A percentile compares a stretch with the other conserved stretches of the same genome.
Evolutionary conservation across 2,888 invertebrate species (phyloP).

Genomic region (Eupithecia insigniata): DNA sequence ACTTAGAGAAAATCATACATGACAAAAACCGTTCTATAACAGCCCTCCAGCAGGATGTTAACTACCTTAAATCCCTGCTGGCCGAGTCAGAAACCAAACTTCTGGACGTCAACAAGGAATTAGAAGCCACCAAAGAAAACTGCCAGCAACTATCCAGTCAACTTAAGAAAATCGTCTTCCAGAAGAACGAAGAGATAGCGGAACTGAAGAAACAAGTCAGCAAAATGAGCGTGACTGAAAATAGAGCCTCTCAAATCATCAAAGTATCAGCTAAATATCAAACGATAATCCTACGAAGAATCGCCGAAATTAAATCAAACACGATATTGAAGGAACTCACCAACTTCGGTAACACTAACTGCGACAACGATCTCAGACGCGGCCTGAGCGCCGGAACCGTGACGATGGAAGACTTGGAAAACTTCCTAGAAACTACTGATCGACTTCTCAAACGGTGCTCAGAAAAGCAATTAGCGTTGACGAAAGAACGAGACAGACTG

Average conservation of each 20-base stretch:
- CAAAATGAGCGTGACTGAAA: constrained; percentile 74
- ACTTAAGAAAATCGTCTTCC: constrained; percentile 73
- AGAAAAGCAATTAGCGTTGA: constrained; percentile 68
- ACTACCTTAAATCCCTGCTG: constrained; percentile 69
- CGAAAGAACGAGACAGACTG: constrained; percentile 73
- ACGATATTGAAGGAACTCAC: constrained; percentile 75
- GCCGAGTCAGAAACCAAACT: constrained; percentile 76
- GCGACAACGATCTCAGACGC: constrained; percentile 67
- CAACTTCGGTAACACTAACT: constrained; percentile 68
- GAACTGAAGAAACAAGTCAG: constrained; percentile 72
- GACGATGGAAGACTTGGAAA: constrained; percentile 78
- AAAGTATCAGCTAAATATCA: constrained; percentile 79
- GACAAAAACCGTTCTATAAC: constrained; percentile 76
- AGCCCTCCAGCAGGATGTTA: constrained; percentile 70
- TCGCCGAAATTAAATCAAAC: constrained; percentile 76
- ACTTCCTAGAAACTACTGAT: constrained; percentile 78
- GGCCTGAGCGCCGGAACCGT: constrained; percentile 67
- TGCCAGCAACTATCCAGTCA: constrained; percentile 71
- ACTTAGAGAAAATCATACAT: constrained; percentile 74
- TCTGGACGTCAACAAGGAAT: constrained; percentile 69
- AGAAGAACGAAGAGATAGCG: constrained; percentile 77
- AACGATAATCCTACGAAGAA: constrained; percentile 74
- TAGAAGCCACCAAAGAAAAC: constrained; percentile 70
- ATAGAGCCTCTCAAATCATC: constrained; percentile 74
- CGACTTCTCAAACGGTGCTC: constrained; percentile 70